Evolutionary conservation across 2,797 vertebrate genomes (phyloP), one percentile per base, ranked within the genome.

Genomic region (Sparidentex hasta): DNA sequence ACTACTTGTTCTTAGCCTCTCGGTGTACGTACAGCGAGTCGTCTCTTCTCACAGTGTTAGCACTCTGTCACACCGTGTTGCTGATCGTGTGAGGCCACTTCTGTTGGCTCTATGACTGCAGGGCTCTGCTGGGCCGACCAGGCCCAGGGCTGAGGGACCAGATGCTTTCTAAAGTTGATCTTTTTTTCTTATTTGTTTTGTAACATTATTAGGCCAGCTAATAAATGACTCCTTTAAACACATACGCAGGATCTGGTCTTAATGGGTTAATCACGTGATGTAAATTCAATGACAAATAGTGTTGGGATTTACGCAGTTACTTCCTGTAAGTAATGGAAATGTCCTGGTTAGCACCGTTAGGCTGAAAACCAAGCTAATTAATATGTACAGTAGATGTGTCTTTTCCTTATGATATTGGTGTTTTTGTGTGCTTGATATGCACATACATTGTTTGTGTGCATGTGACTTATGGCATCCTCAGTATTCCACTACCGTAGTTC

Each of bases 1-100:
- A 55, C 59, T 85, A 69, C 43, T 7, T 80, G 76, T 83, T 83
- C 76, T 17, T 78, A 65, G 63, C 41, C 73, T 79, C 65, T 71
- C 1, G 29, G 70, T 62, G 70, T 54, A 71, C 2, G 12, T 62
- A 78, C 50, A 48, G 43, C 55, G 75, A 13, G 6, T 21, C 1
- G 11, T 47, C 72, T 82, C 67, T 33, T 71, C 69, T 86, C 76
- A 46, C 67, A 8, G 74, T 41, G 55, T 82, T 85, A 71, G 80
- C 77, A 23, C 64, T 64, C 51, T 27, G 64, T 84, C 83, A 77
- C 59, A 67, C 48, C 52, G 58, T 21, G 66, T 65, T 41, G 50
- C 61, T 65, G 65, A 65, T 77, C 65, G 50, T 83, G 27, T 54
- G 77, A 78, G 76, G 72, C 70, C 75, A 50, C 68, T 59, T 78